Percentiles rank a stretch among this genome's conserved stretches.
Evolutionary conservation across 1,140 invertebrate species (phyloP).

Genomic region (Cepaea nemoralis): DNA sequence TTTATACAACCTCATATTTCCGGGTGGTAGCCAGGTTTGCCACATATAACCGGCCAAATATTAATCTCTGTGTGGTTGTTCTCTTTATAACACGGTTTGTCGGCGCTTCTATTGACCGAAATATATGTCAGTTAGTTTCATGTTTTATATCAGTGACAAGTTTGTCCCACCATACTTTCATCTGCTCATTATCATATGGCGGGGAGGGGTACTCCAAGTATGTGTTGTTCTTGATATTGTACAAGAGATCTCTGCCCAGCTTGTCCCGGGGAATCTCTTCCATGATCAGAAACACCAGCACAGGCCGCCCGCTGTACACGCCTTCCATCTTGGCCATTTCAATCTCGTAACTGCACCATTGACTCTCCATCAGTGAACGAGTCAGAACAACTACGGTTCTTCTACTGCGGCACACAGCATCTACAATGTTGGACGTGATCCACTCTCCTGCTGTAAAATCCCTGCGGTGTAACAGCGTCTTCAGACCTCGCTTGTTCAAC

Average conservation of each 20-base stretch:
- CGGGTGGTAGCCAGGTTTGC: too few relatives aligned
- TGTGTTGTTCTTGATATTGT: slow-evolving; percentile 43
- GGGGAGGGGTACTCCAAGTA: slow-evolving; percentile 41
- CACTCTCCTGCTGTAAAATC: slow-evolving; percentile 59
- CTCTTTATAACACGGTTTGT: too few relatives aligned
- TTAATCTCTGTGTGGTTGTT: too few relatives aligned
- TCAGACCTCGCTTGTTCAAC: slow-evolving; percentile 47
- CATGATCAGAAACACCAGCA: slow-evolving; percentile 45
- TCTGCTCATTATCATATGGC: neutral
- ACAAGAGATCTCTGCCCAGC: slow-evolving; percentile 38
- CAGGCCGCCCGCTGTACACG: slow-evolving; percentile 40
- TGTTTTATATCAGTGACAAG: neutral
- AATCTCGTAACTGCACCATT: slow-evolving; percentile 79
- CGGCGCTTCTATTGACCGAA: too few relatives aligned
- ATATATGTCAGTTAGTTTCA: too few relatives aligned
- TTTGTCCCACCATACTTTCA: neutral
- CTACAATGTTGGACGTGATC: slow-evolving; percentile 77
- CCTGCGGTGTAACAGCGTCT: slow-evolving; percentile 54
- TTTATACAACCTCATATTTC: too few relatives aligned
- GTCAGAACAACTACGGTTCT: slow-evolving; percentile 78
- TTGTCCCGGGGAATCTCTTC: slow-evolving; percentile 42
- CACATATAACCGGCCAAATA: too few relatives aligned
- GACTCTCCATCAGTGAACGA: slow-evolving; percentile 76
- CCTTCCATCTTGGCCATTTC: slow-evolving; percentile 52
- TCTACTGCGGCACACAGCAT: slow-evolving; percentile 76